These are phyloP conservation scores for Lasioglossum malachurum DNA, from an alignment of 2,888 invertebrate species.

Conservation along the genomic window DNA sequence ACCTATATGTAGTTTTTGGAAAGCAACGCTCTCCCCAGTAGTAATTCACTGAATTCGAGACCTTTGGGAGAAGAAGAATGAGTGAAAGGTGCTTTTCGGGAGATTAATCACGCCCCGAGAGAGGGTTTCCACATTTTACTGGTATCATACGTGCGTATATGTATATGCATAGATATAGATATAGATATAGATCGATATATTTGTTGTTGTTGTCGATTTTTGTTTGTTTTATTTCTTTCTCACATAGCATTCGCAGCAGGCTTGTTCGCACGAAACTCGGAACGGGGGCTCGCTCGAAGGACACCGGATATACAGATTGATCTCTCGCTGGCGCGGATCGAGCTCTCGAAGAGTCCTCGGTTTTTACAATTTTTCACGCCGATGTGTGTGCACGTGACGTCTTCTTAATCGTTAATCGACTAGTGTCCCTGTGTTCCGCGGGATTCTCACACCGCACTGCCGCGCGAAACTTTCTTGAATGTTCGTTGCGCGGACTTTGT, in stretches of 20 bases:
- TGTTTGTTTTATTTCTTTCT: conserved; percentile 36
- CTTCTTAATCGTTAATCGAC: no score
- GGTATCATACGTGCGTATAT: conserved; percentile 24
- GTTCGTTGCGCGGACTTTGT: background rate
- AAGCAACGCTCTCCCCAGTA: no score
- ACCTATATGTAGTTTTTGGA: no score
- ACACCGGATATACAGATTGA: background rate
- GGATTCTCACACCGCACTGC: background rate
- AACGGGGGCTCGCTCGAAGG: background rate
- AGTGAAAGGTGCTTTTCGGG: conserved; percentile 38
- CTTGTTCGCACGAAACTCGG: conserved; percentile 43
- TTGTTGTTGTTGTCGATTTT: conserved; percentile 8
- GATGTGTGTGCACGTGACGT: background rate
- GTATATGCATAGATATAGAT: conserved; percentile 5
- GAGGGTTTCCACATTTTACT: conserved; percentile 48
- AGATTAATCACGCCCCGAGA: conserved; percentile 53
- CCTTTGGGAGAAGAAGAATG: conserved; percentile 14
- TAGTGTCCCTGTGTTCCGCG: background rate
- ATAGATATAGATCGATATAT: conserved; percentile 15
- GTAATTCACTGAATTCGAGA: background rate
- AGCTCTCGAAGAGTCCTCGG: background rate
- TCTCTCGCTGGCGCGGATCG: background rate
- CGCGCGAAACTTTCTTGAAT: background rate
- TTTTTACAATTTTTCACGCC: background rate
- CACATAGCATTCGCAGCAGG: conserved; percentile 33